Evolutionary conservation across 2,113 vertebrate species (phyloP).

Genomic region (Hucho hucho): DNA sequence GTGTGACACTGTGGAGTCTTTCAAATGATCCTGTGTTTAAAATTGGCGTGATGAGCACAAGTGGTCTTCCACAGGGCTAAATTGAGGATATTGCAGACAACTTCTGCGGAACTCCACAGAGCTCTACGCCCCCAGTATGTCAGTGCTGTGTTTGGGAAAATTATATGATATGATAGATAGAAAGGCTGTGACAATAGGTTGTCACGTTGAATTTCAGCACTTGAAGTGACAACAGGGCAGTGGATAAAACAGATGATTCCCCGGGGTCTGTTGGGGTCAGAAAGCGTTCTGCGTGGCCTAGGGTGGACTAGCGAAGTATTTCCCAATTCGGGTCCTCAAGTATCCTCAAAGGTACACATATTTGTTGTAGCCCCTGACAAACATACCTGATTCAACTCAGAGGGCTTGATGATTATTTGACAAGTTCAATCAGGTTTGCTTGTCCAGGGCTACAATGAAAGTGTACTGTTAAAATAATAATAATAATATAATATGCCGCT

Average conservation of each 20-base stretch:
- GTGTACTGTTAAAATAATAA: no score
- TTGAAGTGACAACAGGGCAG: no score
- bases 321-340: no score
- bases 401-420: no score
- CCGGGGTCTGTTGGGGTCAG: background rate
- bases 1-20: background rate
- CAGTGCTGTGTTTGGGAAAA: background rate
- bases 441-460: no score
- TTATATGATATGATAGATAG: background rate
- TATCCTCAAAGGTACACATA: no score
- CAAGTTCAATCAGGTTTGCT: no score
- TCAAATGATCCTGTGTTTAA: background rate
- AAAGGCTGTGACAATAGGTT: background rate
- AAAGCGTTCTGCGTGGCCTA: background rate
- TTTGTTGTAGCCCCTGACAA: no score
- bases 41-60: slow-evolving; percentile 26
- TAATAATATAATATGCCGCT: no score
- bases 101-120: background rate
- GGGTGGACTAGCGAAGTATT: no score
- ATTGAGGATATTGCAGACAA: background rate
- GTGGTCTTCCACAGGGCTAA: slow-evolving; percentile 9
- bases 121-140: background rate
- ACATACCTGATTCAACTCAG: no score
- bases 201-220: no score
- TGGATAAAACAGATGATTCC: background rate